Evolutionary conservation across 1,140 invertebrate species (phyloP), one percentile per base, ranked within the genome.

Genomic region (Tetramorium simillimum): DNA sequence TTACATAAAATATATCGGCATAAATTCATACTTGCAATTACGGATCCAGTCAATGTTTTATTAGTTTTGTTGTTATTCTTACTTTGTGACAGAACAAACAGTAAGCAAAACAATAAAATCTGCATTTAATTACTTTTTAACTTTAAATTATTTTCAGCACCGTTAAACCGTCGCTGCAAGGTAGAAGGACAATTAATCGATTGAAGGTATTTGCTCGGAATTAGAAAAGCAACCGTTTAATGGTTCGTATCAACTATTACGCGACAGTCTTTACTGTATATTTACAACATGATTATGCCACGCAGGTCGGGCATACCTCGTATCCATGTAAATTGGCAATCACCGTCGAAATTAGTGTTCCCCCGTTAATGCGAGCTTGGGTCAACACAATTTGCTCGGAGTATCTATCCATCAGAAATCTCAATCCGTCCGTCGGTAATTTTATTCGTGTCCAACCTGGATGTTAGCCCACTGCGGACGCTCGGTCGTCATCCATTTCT

Each of bases 401-500:
- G 75, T 85, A 85, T 78, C 72, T 85, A 85, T 76, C 82, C 73
- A 85, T 85, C 75, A 85, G 82, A 85, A 85, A 85, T 85, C 80
- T 84, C 82, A 85, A 85, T 85, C 58, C 72, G 73, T 78, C 62
- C 73, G 82, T 53, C 72, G 72, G 82, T 77, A 78, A 85, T 85
- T 85, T 85, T 78, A 67, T 85, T 85, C 49, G 37, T 85, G 72
- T 76, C 72, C 58, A 43, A 53, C 82, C 73, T 40, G 70, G 12
- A 60, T 49, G 33, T 65, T 76, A 40, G 73, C n/a, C 21, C 49
- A 65, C 43, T 12, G n/a, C 43, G 43, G 0, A 12, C 73, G 58
- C 21, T 14, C 51, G 58, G 7, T 21, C 56, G 53, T 49, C 33
- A 58, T 37, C 37, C 40, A 75, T 75, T 84, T 73, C 53, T 53